Evolutionary conservation across 2,888 invertebrate species (phyloP).

Genomic region (Schrankia costaestrigalis): DNA sequence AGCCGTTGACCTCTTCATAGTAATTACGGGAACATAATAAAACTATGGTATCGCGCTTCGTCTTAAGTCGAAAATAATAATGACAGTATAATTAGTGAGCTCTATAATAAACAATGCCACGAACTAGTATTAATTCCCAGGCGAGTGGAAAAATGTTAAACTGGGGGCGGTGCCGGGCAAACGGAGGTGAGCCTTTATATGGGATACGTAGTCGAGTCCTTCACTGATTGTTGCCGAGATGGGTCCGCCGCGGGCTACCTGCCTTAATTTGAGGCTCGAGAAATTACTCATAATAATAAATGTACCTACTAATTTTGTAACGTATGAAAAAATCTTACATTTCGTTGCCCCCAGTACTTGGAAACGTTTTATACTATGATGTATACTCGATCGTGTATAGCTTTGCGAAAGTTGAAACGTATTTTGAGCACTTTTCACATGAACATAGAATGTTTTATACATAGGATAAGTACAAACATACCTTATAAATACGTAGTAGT

Average conservation of each 20-base stretch:
- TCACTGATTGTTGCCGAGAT: slow-evolving; percentile 53
- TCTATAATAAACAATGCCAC: slow-evolving; percentile 68
- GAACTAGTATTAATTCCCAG: slow-evolving; percentile 68
- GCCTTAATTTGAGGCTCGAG: slow-evolving; percentile 73
- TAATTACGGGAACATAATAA: slow-evolving; percentile 24
- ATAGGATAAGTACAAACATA: no score
- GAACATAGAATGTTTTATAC: slow-evolving; percentile 18
- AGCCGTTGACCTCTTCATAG: slow-evolving; percentile 26
- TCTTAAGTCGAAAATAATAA: slow-evolving; percentile 51
- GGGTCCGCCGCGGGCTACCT: slow-evolving; percentile 73
- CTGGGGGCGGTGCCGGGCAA: slow-evolving; percentile 66
- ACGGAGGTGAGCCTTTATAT: slow-evolving; percentile 60
- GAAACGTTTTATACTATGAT: slow-evolving; percentile 50
- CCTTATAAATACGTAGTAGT: no score
- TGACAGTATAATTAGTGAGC: slow-evolving; percentile 60
- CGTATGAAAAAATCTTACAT: slow-evolving; percentile 57
- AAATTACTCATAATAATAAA: slow-evolving; percentile 79
- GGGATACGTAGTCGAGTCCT: slow-evolving; percentile 32
- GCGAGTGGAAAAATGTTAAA: slow-evolving; percentile 75
- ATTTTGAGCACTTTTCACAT: no score
- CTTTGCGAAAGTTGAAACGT: no score
- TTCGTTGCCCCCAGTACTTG: slow-evolving; percentile 45
- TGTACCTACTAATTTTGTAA: slow-evolving; percentile 69
- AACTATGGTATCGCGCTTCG: slow-evolving; percentile 23
- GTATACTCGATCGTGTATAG: slow-evolving; percentile 29